A percentile compares a stretch with the other conserved stretches of the same genome.
phyloP scores from a whole-genome alignment of 2,888 invertebrate genomes.

The Aproaerema taeniolella region DNA sequence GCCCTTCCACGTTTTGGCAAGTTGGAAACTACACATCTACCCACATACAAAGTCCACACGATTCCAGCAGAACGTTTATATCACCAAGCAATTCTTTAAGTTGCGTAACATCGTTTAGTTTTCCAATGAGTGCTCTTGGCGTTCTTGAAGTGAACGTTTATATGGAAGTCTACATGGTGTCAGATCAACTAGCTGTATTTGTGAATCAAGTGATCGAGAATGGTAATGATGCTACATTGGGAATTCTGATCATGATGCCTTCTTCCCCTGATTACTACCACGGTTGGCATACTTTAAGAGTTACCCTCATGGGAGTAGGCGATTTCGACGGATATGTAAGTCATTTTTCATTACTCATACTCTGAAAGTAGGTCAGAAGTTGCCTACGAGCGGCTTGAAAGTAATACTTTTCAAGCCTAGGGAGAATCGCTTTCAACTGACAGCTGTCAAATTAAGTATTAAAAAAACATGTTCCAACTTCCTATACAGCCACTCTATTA shows the following conservation, averaged over 20 bases:
- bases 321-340: conserved; percentile 6
- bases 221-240: conserved; percentile 1
- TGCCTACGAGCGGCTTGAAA: no score
- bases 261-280: conserved; percentile 22
- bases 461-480: no score
- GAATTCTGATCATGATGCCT: conserved; percentile 21
- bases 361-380: no score
- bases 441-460: no score
- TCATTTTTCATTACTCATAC: neutral
- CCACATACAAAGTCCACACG: conserved; percentile 26
- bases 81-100: conserved; percentile 30
- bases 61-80: conserved; percentile 30
- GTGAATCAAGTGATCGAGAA: conserved; percentile 24
- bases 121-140: conserved; percentile 33
- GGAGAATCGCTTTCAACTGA: no score
- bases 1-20: conserved; percentile 30
- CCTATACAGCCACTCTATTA: no score
- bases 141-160: conserved; percentile 33
- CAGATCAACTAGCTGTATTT: conserved; percentile 33
- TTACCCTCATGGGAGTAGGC: neutral
- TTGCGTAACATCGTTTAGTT: conserved; percentile 36
- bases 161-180: conserved; percentile 23
- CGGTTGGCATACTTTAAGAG: conserved; percentile 30
- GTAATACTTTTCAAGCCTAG: no score
- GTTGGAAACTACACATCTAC: conserved; percentile 30